Percentiles rank a stretch among this genome's conserved stretches.
These are phyloP conservation scores for Buphagus erythrorhynchus DNA, from an alignment of 2,797 vertebrate species.

Conservation along the genomic window DNA sequence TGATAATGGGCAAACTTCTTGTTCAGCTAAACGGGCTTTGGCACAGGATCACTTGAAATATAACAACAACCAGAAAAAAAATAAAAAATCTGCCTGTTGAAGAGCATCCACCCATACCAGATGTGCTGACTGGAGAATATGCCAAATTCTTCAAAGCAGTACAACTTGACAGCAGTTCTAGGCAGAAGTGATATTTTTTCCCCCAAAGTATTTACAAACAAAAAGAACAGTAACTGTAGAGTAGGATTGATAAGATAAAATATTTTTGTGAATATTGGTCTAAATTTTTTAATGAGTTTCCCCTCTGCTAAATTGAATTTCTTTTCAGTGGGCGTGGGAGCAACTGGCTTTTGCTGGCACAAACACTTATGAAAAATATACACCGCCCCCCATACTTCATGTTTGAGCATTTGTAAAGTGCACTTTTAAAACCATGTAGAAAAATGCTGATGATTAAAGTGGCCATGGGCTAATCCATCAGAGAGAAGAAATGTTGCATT, in stretches of 20 bases:
- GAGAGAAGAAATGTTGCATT: neutral
- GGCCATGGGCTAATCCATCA: neutral
- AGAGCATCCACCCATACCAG: conserved; percentile 48
- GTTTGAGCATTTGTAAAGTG: neutral
- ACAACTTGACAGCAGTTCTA: neutral
- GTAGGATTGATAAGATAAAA: neutral
- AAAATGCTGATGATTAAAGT: neutral
- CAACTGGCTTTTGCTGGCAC: neutral
- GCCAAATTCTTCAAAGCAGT: conserved; percentile 49
- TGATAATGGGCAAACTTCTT: conserved; percentile 40
- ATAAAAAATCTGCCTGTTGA: neutral
- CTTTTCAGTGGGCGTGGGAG: neutral
- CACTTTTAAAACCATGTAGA: neutral
- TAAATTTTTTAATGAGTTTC: neutral
- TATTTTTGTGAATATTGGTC: neutral
- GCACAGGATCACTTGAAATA: conserved; percentile 31
- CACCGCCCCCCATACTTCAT: fast-evolving
- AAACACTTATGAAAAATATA: neutral
- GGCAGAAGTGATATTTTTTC: neutral
- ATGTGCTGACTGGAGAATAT: conserved; percentile 45
- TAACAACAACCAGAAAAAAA: neutral
- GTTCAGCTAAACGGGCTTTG: conserved; percentile 30
- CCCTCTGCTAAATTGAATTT: neutral
- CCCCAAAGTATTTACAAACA: conserved; percentile 30
- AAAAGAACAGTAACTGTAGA: neutral